phyloP scores from a whole-genome alignment of 2,888 invertebrate species.

The Frankliniella intonsa region DNA sequence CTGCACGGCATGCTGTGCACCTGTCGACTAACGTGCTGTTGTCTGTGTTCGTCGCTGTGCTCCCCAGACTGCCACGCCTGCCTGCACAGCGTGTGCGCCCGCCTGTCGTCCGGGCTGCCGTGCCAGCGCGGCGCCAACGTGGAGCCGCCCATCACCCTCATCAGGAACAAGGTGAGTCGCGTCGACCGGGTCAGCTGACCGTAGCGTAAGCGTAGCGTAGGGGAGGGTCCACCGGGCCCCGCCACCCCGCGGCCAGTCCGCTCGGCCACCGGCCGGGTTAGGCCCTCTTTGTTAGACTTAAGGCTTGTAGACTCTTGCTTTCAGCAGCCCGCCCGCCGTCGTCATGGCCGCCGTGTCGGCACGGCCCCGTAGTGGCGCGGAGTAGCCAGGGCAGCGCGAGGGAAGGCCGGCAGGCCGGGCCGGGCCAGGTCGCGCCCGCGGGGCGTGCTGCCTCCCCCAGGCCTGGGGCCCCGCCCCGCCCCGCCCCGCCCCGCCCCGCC shows the following conservation, averaged over 20 bases:
- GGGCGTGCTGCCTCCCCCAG: neutral
- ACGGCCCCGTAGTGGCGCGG: too few relatives aligned
- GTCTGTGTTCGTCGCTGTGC: slow-evolving; percentile 58
- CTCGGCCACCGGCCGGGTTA: too few relatives aligned
- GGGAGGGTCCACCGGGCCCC: too few relatives aligned
- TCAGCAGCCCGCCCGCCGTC: too few relatives aligned
- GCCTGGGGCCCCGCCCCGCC: neutral
- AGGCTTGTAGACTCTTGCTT: too few relatives aligned
- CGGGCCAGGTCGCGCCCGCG: too few relatives aligned
- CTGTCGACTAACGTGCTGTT: slow-evolving; percentile 54
- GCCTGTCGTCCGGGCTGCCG: slow-evolving; percentile 47
- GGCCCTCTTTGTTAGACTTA: too few relatives aligned
- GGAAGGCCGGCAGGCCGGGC: too few relatives aligned
- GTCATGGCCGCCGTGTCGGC: too few relatives aligned
- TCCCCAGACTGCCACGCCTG: slow-evolving; percentile 61
- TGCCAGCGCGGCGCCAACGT: slow-evolving; percentile 47
- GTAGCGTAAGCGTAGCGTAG: neutral
- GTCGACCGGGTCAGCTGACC: neutral
- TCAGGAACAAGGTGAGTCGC: slow-evolving; percentile 49
- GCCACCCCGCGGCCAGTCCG: too few relatives aligned
- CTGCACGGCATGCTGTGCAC: slow-evolving; percentile 50
- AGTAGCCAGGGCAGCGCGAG: too few relatives aligned
- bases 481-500: too few relatives aligned
- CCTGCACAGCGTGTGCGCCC: slow-evolving; percentile 57
- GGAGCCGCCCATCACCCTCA: slow-evolving; percentile 45